A percentile compares a stretch with the other conserved stretches of the same genome.
These are phyloP conservation scores for Lepidurus apus DNA, from an alignment of 1,140 invertebrate species.

Conservation along the genomic window DNA sequence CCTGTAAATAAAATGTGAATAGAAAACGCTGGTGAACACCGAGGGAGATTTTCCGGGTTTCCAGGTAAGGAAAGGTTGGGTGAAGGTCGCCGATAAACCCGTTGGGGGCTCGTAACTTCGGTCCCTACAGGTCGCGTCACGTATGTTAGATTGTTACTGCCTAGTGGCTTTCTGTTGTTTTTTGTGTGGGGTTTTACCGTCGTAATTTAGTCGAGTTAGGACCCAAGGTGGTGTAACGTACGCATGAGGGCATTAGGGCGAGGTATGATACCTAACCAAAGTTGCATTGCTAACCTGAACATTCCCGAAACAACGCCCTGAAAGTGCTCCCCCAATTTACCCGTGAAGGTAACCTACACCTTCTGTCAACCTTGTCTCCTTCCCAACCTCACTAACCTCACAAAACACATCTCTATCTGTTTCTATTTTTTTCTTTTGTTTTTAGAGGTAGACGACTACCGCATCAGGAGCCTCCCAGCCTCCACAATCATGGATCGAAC, in stretches of 20 bases:
- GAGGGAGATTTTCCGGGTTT: neutral
- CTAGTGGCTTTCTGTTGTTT: neutral
- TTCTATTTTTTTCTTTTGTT: neutral
- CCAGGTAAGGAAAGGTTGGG: neutral
- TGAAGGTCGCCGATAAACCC: neutral
- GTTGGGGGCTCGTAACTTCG: neutral
- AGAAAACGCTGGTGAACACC: neutral
- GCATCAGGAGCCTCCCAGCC: neutral
- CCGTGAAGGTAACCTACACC: conserved; percentile 13
- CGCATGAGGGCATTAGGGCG: neutral
- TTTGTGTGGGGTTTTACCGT: neutral
- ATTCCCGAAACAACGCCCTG: conserved; percentile 1
- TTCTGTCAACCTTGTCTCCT: neutral
- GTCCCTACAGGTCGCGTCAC: neutral
- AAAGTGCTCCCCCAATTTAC: neutral
- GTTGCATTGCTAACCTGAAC: neutral
- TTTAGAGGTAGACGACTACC: neutral
- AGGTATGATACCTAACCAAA: neutral
- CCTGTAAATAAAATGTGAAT: too few relatives aligned
- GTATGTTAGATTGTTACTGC: neutral
- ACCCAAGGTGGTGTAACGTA: neutral
- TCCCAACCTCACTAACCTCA: neutral
- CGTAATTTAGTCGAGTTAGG: neutral
- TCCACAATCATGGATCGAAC: conserved; percentile 29
- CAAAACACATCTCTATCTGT: neutral